Evolutionary conservation across 2,888 invertebrate species (phyloP), one percentile per base, ranked within the genome.

Genomic region (Epicampocera succincta): DNA sequence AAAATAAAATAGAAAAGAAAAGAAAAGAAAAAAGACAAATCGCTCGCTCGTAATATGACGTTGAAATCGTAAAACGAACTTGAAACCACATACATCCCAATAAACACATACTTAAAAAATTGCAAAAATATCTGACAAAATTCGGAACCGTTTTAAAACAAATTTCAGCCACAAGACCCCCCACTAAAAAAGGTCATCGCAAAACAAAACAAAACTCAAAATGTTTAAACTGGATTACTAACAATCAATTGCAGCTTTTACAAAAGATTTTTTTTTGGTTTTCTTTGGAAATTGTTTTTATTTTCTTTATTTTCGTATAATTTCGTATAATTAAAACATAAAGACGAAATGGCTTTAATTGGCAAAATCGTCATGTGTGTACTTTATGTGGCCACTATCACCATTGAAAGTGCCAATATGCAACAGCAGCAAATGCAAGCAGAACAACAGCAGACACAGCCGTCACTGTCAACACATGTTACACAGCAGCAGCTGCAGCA

Each of bases 401-500:
- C 42, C 3, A 60, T 81, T 42, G 75, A 63, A 44, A 56, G 60
- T 61, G 85, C 48, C 25, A 84, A 77, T 71, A 84, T 85, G 84
- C 84, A 84, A 75, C 79, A 82, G 73, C 81, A 80, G 52, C 63
- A 78, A 65, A 15, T 40, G 15, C 65, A 66, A 29, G 0, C 44
- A 21, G 52, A 72, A 60, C 74, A 60, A 38, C 65, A 72, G 63
- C 81, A 82, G 29, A 77, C 81, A 19, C 79, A 79, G 40, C 42
- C 85, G 19, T 52, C 80, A 19, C 19, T 76, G 71, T 61, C 81
- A 1, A 74, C 79, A 56, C 83, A 86, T 65, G 86, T 86, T 19
- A 85, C 87, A 40, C 83, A 84, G 38, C 84, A 84, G 19, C 86
- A 87, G 33, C 60, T 86, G 46, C 86, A 85, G 9, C 85, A 86